These are phyloP conservation scores for Rhinolophus ferrumequinum DNA, from an alignment of 2,113 vertebrate species.

Conservation along the genomic window DNA sequence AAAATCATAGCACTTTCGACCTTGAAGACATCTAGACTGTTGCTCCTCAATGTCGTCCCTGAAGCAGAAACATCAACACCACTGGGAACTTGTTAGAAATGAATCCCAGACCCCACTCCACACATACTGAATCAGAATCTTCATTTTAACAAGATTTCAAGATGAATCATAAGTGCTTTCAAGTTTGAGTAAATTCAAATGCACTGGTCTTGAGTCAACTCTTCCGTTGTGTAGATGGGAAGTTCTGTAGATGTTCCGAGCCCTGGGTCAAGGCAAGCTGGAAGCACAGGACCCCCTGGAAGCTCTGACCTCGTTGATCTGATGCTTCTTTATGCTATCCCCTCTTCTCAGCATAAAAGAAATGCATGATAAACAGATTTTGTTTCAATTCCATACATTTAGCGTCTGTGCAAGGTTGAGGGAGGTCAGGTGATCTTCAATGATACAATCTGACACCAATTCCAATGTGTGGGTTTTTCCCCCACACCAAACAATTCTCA, in stretches of 20 bases:
- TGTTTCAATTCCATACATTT: neutral
- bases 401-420: neutral
- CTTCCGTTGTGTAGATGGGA: neutral
- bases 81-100: neutral
- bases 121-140: neutral
- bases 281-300: neutral
- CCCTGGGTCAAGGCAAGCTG: neutral
- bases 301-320: neutral
- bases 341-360: neutral
- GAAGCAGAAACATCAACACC: neutral
- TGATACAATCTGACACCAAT: neutral
- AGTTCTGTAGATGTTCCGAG: neutral
- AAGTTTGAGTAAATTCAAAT: neutral
- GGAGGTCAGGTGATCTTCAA: neutral
- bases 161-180: neutral
- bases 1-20: constrained; percentile 15
- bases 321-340: neutral
- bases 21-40: neutral
- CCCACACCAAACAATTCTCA: neutral
- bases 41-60: neutral
- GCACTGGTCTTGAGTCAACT: neutral
- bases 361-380: neutral
- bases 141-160: neutral
- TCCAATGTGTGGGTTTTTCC: neutral
- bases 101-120: neutral